Base-by-base conservation (phyloP, 2,113 vertebrate species). In the Cnemophilus loriae region DNA sequence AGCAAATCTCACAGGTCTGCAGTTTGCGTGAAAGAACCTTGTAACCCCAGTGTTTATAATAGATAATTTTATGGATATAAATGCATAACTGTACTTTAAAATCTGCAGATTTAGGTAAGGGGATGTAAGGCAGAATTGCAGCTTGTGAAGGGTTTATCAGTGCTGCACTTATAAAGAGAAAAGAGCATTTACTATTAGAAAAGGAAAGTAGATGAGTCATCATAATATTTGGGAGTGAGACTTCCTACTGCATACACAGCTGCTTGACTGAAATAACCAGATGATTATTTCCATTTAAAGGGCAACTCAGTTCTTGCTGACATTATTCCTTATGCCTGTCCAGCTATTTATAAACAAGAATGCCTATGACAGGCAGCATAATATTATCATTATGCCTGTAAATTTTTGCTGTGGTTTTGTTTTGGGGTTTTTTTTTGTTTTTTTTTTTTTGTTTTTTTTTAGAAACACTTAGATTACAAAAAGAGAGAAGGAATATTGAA, bases 131-230 rank as follows among this genome's bases (percentile, higher is more conserved):
- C 23, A 84, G 30, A 30, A 20, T 33, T 83, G 46, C 67, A 79
- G 46, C 19, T 79, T 69, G 49, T 35, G 59, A 50, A 17, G 41
- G 26, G 8, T 84, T 91, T 92, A 63, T 55, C 44, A 59, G 3
- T 1, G 7, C 35, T 87, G 24, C 24, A 20, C 24, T 91, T 81
- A 18, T 7, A 41, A 61, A 68, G 41, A 74, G 46, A 78, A 94
- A 85, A 86, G 59, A 63, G 37, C 6, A 30, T 91, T 90, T 63
- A n/a, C 30, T 75, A 39, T 81, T 68, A 64, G 86, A 81, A 96
- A 80, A 82, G 16, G 69, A 93, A 96, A 96, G 73, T 75, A 81
- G 80, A 92, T 96, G 95, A 96, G 88, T 96, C 96, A 92, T 92
- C 59, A 47, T 80, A 93, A 86, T 69, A 80, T 81, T 90, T 78